Evolutionary conservation across 2,797 vertebrate genomes (phyloP).

Genomic region (Chaetodon trifasciatus): DNA sequence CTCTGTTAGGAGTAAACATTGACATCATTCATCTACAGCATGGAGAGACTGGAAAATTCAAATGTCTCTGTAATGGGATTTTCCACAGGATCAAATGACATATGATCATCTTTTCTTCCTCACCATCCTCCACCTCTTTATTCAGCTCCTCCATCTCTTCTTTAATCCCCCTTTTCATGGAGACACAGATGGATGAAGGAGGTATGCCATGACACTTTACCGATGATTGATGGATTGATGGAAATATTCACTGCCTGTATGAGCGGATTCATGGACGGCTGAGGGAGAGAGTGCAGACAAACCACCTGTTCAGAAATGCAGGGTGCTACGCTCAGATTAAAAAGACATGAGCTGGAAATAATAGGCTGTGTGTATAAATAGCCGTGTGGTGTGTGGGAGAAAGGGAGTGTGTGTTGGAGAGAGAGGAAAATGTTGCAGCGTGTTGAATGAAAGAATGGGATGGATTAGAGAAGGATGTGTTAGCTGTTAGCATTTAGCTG

Average conservation of each 20-base stretch:
- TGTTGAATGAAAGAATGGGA: constrained; percentile 45
- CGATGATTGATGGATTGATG: constrained; percentile 21
- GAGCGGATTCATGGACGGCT: constrained; percentile 11
- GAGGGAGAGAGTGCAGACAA: constrained; percentile 19
- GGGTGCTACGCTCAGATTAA: constrained; percentile 74
- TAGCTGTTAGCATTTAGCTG: constrained; percentile 34
- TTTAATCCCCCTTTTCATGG: background rate
- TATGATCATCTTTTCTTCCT: background rate
- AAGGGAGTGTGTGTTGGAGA: constrained; percentile 51
- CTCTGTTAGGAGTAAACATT: constrained; percentile 31
- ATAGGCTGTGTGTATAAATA: constrained; percentile 76
- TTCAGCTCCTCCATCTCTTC: background rate
- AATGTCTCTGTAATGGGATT: constrained; percentile 16
- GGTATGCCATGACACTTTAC: background rate
- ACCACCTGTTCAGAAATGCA: constrained; percentile 62
- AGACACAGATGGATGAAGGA: constrained; percentile 3
- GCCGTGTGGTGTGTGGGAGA: constrained; percentile 51
- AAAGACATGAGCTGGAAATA: constrained; percentile 77
- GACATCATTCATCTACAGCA: constrained; percentile 12
- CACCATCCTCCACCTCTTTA: background rate
- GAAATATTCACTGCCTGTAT: constrained; percentile 7
- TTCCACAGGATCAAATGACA: constrained; percentile 30
- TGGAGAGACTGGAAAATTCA: constrained; percentile 19
- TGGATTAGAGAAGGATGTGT: constrained; percentile 4
- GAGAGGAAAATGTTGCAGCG: constrained; percentile 39